Percentiles rank a stretch among this genome's conserved stretches.
Evolutionary conservation across 2,113 vertebrate species (phyloP).

Genomic region (Indicator maculatus): DNA sequence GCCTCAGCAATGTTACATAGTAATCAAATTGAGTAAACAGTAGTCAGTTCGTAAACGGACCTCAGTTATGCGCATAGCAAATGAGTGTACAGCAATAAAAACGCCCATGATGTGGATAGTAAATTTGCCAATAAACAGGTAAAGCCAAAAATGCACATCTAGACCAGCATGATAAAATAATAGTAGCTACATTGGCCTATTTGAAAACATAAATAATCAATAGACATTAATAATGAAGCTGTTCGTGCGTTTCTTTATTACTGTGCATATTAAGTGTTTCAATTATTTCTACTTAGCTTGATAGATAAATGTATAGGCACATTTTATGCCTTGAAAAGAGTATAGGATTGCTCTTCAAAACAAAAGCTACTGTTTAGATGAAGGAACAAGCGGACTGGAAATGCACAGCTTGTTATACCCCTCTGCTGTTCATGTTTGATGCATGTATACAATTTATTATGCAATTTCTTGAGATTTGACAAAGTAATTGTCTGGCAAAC

Average conservation of each 20-base stretch:
- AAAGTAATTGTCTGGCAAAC: constrained; percentile 85
- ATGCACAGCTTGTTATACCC: constrained; percentile 79
- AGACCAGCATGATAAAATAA: constrained; percentile 72
- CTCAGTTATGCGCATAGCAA: constrained; percentile 69
- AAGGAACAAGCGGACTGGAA: constrained; percentile 80
- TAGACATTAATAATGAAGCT: constrained; percentile 81
- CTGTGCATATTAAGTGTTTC: constrained; percentile 82
- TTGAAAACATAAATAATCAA: constrained; percentile 83
- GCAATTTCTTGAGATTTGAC: constrained; percentile 85
- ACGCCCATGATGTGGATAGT: constrained; percentile 66
- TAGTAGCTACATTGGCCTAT: constrained; percentile 72
- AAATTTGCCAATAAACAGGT: constrained; percentile 81
- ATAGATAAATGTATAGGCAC: constrained; percentile 79
- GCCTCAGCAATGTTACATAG: constrained; percentile 74
- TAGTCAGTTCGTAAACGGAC: constrained; percentile 74
- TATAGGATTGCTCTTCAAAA: constrained; percentile 74
- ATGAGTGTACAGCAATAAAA: constrained; percentile 74
- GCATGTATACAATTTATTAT: constrained; percentile 84
- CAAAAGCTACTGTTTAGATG: constrained; percentile 76
- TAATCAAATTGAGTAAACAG: constrained; percentile 77
- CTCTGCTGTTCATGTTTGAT: constrained; percentile 79
- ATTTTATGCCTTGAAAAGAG: constrained; percentile 70
- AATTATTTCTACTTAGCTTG: constrained; percentile 84
- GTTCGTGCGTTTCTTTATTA: constrained; percentile 77
- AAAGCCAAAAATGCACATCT: constrained; percentile 74